Conservation (phyloP, 2,113 vertebrate genomes). For the Glaucidium brasilianum region DNA sequence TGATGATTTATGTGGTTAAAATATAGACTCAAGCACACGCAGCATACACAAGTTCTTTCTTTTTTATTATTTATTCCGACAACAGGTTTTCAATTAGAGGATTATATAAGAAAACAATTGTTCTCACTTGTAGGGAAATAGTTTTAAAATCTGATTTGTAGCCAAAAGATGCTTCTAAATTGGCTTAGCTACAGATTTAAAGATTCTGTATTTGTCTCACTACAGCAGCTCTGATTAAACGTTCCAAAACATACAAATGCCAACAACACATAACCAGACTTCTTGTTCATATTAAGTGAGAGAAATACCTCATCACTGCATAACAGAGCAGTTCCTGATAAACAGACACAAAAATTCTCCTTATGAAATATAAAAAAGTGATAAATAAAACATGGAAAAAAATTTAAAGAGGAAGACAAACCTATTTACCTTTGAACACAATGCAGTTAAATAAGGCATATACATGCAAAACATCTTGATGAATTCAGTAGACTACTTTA, state of each 20-base stretch:
- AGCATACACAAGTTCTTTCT: neutral
- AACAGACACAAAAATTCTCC: neutral
- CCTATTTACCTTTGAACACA: neutral
- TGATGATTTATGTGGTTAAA: neutral
- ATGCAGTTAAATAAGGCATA: neutral
- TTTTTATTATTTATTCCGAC: neutral
- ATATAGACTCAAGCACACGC: neutral
- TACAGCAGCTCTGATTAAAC: neutral
- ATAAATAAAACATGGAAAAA: constrained; percentile 9
- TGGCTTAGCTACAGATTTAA: constrained; percentile 6
- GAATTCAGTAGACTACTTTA: neutral
- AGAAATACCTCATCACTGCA: neutral
- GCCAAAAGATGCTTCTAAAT: neutral
- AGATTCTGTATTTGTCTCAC: constrained; percentile 7
- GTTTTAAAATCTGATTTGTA: neutral
- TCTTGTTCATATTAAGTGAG: neutral
- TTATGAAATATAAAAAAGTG: neutral
- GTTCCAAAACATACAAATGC: neutral
- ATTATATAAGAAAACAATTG: neutral
- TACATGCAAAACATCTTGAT: neutral
- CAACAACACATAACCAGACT: neutral
- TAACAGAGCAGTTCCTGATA: neutral
- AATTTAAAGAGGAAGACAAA: neutral
- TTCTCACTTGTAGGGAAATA: neutral
- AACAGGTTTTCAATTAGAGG: neutral